phyloP scores from a whole-genome alignment of 2,797 vertebrate genomes.

The Karalla daura region DNA sequence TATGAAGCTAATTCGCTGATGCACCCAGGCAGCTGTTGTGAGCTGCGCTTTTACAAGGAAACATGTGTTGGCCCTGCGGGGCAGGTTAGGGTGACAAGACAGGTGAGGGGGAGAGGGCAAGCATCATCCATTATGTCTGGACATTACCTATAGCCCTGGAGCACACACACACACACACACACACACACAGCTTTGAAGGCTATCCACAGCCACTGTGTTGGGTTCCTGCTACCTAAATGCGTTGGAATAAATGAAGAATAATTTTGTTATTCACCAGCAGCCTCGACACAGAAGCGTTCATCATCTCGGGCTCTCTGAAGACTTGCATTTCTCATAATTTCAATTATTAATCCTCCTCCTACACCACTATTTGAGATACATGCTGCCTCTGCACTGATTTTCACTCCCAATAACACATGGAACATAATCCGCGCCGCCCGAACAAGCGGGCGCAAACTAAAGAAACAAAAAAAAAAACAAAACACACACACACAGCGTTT shows the following conservation, averaged over 20 bases:
- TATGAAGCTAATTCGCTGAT: slow-evolving; percentile 70
- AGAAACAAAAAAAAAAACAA: too few species aligned
- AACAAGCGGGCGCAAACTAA: slow-evolving; percentile 49
- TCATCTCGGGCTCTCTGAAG: slow-evolving; percentile 56
- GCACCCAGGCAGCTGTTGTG: slow-evolving; percentile 72
- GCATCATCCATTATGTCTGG: slow-evolving; percentile 50
- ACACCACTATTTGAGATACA: slow-evolving; percentile 72
- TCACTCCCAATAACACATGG: slow-evolving; percentile 63
- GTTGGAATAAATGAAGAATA: slow-evolving; percentile 16
- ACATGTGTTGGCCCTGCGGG: slow-evolving; percentile 79
- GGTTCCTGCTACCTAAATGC: background rate
- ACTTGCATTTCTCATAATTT: slow-evolving; percentile 65
- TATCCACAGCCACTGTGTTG: background rate
- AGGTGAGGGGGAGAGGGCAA: slow-evolving; percentile 76
- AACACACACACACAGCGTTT: slow-evolving; percentile 15
- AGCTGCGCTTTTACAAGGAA: slow-evolving; percentile 73
- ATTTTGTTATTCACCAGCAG: slow-evolving; percentile 36
- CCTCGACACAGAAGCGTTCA: slow-evolving; percentile 38
- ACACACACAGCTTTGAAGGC: slow-evolving; percentile 3
- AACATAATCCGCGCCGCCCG: slow-evolving; percentile 58
- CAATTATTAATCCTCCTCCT: slow-evolving; percentile 77
- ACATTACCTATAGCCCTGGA: slow-evolving; percentile 47
- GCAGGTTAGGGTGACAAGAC: slow-evolving; percentile 77
- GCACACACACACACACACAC: slow-evolving; percentile 24
- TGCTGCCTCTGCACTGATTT: slow-evolving; percentile 72